Conservation (phyloP, 2,888 invertebrate genomes). For the Callyntrura sp. region DNA sequence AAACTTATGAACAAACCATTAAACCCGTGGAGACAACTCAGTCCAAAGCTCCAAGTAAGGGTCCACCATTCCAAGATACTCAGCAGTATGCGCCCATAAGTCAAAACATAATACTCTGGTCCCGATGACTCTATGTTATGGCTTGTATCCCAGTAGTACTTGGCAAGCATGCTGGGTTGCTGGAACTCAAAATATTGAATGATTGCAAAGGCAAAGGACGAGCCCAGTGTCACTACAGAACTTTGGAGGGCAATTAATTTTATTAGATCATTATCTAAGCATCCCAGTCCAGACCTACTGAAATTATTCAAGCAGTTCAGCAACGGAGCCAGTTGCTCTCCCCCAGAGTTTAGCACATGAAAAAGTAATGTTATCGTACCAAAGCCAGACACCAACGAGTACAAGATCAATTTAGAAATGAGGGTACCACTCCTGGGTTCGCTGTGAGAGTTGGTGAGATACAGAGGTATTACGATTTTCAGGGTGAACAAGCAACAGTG, state of each 20-base stretch:
- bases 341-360: neutral
- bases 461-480: neutral
- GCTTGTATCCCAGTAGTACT: neutral
- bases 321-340: neutral
- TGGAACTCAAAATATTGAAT: slow-evolving; percentile 9
- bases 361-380: neutral
- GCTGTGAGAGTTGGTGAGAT: neutral
- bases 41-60: neutral
- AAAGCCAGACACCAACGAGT: neutral
- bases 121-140: no score
- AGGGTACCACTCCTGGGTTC: neutral
- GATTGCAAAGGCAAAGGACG: neutral
- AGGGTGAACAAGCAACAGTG: neutral
- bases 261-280: neutral
- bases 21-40: slow-evolving; percentile 8
- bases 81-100: neutral
- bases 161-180: neutral
- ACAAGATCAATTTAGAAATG: neutral
- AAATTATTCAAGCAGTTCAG: neutral
- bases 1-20: neutral
- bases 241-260: neutral
- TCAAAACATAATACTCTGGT: no score
- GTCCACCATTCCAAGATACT: slow-evolving; percentile 23
- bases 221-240: neutral
- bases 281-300: neutral